Base-by-base conservation (phyloP, 2,113 vertebrate genomes). In the Brevimyrus niger region DNA sequence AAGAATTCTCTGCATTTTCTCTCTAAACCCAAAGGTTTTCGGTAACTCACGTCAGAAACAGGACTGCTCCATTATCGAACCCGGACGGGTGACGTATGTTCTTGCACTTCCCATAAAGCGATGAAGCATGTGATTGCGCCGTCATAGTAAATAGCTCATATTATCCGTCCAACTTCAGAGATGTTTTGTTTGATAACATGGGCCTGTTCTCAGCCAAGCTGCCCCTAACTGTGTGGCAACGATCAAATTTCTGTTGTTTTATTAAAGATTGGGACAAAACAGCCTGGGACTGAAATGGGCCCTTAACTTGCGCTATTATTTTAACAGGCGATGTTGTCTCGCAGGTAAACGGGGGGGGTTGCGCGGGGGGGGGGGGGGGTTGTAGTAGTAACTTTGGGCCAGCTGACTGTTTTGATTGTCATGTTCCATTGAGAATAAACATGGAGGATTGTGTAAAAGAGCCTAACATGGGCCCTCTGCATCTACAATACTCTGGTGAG, bases 401-500 rank as follows among this genome's bases (percentile, higher is more conserved):
- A 21, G 7, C 38, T 46, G 17, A 53, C 69, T 50, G 11, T 88
- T 86, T 51, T 11, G 31, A 11, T 65, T 50, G 17, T 0, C 27
- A 50, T 53, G 58, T 51, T 48, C 42, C 46, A 50, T 82, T 89
- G 10, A 88, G 91, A 89, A 90, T 69, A 76, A 91, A 92, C 89
- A 89, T 87, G 82, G 19, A 89, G 91, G 91, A 90, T 88, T 87
- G 69, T 89, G 50, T 61, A 91, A 93, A 94, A 2, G 15, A n/a
- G 42, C 42, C 13, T 46, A 48, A 31, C 4, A 23, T 46, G 19
- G 92, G 91, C 90, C 91, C 38, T 44, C 2, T 47, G 91, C 73
- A 85, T 82, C 91, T 86, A 87, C 88, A 89, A 87, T 89, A 92
- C 91, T 92, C 91, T 92, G 65, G 5, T 48, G 91, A 89, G 92